Conservation (phyloP, 1,140 invertebrate species). For the Macrosteles quadrilineatus region DNA sequence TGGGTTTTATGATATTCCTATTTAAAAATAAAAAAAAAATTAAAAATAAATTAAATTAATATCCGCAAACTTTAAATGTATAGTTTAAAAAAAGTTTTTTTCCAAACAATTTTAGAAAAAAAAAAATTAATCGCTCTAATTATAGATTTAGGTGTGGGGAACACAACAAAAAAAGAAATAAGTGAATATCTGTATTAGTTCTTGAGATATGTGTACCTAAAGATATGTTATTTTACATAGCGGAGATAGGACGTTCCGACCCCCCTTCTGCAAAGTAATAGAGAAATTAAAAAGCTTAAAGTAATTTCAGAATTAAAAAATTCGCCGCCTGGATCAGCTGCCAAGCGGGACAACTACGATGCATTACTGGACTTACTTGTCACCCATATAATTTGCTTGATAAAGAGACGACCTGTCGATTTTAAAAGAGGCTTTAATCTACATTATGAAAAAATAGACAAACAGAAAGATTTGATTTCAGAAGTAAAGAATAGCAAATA, state of each 20-base stretch:
- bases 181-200: not conserved
- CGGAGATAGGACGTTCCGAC: not conserved
- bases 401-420: constrained; percentile 7
- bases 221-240: not conserved
- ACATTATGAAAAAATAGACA: constrained; percentile 26
- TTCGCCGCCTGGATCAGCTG: not conserved
- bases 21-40: not conserved
- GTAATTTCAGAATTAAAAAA: too few relatives aligned
- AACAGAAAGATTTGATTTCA: not conserved
- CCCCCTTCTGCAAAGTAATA: too few relatives aligned
- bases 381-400: constrained; percentile 13
- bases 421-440: constrained; percentile 8
- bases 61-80: not conserved
- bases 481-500: not conserved
- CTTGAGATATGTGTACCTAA: not conserved
- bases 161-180: too few relatives aligned
- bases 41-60: not conserved
- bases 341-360: not conserved
- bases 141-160: not conserved
- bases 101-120: not conserved
- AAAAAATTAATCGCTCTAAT: not conserved
- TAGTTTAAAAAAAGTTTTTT: not conserved
- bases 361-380: not conserved
- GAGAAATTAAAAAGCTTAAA: too few relatives aligned
- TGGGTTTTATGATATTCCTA: not conserved